phyloP scores from a whole-genome alignment of 2,113 vertebrate genomes.

The Hepsetus odoe region DNA sequence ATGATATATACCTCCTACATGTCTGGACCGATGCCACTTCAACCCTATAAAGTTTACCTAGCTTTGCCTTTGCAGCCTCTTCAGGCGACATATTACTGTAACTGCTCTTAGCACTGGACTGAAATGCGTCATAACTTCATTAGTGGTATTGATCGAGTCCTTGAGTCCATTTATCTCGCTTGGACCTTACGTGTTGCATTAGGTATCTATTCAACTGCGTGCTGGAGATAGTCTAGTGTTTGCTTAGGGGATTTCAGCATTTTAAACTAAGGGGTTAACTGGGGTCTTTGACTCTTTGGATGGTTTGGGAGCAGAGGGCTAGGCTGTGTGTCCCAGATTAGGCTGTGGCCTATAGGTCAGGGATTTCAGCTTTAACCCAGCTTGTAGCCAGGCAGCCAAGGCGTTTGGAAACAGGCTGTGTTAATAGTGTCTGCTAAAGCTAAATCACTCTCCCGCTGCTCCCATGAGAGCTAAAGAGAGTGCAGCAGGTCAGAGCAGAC shows the following conservation, averaged over 20 bases:
- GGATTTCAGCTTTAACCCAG: constrained; percentile 43
- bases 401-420: constrained; percentile 34
- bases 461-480: not conserved
- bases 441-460: not conserved
- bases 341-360: constrained; percentile 24
- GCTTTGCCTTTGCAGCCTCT: not conserved
- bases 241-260: constrained; percentile 38
- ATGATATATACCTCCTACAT: no score
- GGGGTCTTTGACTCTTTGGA: constrained; percentile 26
- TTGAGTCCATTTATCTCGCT: constrained; percentile 6
- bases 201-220: constrained; percentile 15
- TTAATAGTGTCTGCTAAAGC: constrained; percentile 44
- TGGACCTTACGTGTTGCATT: not conserved
- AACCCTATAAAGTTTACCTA: not conserved
- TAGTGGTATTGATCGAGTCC: not conserved
- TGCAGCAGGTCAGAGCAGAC: constrained; percentile 7
- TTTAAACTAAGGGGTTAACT: constrained; percentile 52
- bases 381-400: constrained; percentile 23
- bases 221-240: constrained; percentile 33
- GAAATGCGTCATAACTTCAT: constrained; percentile 15
- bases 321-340: constrained; percentile 53
- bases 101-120: not conserved
- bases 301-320: not conserved
- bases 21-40: no score
- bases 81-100: not conserved